Evolutionary conservation across 1,140 invertebrate species (phyloP).

Genomic region (Megalonaias nervosa): DNA sequence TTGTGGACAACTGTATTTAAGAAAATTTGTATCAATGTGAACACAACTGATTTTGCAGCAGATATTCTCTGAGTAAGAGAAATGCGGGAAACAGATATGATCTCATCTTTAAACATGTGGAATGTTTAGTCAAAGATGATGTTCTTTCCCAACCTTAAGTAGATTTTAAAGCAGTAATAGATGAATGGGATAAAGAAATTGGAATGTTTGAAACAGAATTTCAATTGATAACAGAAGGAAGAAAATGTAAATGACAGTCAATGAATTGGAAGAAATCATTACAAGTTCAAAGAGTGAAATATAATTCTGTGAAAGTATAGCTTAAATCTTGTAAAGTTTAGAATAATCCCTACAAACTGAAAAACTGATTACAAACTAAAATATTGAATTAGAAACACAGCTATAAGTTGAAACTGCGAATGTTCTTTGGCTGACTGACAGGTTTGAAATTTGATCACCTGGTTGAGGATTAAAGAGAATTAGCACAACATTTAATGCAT

Average conservation of each 20-base stretch:
- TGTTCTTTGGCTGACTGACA: background rate
- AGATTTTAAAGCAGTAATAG: constrained; percentile 13
- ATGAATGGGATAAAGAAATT: background rate
- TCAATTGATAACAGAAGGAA: constrained; percentile 21
- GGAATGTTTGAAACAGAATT: background rate
- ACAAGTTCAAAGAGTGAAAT: constrained; percentile 19
- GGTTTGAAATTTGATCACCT: constrained; percentile 6
- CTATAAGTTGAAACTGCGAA: background rate
- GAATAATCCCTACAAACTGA: constrained; percentile 1
- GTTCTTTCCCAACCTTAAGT: background rate
- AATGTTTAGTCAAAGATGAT: constrained; percentile 7
- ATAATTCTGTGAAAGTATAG: constrained; percentile 6
- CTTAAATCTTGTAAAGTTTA: background rate
- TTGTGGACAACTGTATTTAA: no score
- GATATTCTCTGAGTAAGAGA: background rate
- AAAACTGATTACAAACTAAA: constrained; percentile 22
- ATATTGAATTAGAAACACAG: constrained; percentile 4
- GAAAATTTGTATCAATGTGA: no score
- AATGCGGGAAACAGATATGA: constrained; percentile 3
- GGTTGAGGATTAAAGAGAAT: constrained; percentile 6
- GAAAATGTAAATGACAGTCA: constrained; percentile 7
- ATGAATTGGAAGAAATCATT: constrained; percentile 8
- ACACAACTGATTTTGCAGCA: constrained; percentile 4
- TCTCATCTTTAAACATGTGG: constrained; percentile 5
- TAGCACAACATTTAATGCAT: constrained; percentile 13